A percentile compares a stretch with the other conserved stretches of the same genome.
Conservation (phyloP, 1,140 invertebrate genomes). For the Lasioglossum albipes region DNA sequence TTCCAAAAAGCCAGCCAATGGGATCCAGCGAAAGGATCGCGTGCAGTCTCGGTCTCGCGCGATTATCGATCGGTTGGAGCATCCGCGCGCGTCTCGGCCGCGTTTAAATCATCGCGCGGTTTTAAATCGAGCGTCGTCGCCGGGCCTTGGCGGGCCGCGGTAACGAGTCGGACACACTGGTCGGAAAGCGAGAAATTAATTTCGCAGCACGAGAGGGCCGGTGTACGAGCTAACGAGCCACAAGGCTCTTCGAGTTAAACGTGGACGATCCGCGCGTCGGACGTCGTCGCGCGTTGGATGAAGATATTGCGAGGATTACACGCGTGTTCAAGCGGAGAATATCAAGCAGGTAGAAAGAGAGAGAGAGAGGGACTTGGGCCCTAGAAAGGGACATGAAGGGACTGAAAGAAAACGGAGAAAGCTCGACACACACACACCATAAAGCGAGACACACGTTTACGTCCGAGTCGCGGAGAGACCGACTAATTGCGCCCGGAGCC, state of each 20-base stretch:
- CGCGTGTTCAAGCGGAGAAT: conserved; percentile 41
- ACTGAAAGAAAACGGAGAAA: conserved; percentile 15
- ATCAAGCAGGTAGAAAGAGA: conserved; percentile 4
- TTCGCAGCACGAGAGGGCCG: conserved; percentile 44
- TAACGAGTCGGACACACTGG: conserved; percentile 42
- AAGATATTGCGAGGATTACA: conserved; percentile 58
- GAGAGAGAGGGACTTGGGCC: background rate
- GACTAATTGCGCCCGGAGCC: conserved; percentile 58
- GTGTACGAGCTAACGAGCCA: conserved; percentile 41
- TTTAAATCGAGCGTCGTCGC: background rate
- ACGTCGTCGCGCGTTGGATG: conserved; percentile 47
- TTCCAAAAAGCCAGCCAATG: too few species aligned
- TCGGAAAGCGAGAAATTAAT: conserved; percentile 49
- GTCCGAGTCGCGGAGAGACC: conserved; percentile 42
- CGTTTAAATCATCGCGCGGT: too few species aligned
- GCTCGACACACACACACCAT: background rate
- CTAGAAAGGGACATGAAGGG: too few species aligned
- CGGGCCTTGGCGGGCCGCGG: conserved; percentile 17
- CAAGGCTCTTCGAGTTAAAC: conserved; percentile 43
- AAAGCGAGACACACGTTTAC: conserved; percentile 46
- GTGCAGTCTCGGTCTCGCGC: too few species aligned
- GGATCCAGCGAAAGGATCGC: too few species aligned
- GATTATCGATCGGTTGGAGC: too few species aligned
- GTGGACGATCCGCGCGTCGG: conserved; percentile 4
- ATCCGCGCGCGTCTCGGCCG: too few species aligned